Evolutionary conservation across 2,797 vertebrate species (phyloP), one percentile per base, ranked within the genome.

Genomic region (Labeo calbasu): DNA sequence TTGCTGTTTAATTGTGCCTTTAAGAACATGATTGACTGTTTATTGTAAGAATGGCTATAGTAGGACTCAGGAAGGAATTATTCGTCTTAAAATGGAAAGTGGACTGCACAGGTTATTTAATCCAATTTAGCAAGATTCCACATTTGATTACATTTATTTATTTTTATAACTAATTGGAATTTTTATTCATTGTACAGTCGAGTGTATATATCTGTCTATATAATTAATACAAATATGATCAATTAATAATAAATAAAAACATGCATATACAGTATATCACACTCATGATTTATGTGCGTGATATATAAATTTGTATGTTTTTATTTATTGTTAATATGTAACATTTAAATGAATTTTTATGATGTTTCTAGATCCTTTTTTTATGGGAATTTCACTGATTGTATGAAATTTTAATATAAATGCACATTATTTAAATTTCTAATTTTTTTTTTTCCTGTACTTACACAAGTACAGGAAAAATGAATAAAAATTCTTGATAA

Each of bases 1-100:
- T 63, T 72, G 78, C 50, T 80, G 32, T 68, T 79, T 40, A 79
- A 69, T 61, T 72, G 17, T 51, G 61, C 50, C 12, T 53, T 40
- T 55, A 25, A 53, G 28, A 80, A 55, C 50, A 5, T 43, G 28
- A 78, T 19, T 68, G 61, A 53, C 11, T 51, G 50, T 69, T 14
- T 23, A 36, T 76, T 46, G 32, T 17, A 21, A 48, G 43, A 63
- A 19, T 46, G 43, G 2, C 15, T 28, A 19, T 17, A 19, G n/a
- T 77, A 63, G 32, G 32, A 36, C 32, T 36, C 4, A 36, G 32
- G 10, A 43, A 77, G 4, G 10, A 43, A 23, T 25, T 8, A 11
- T 36, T 32, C 25, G 14, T 65, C 43, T 14, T 14, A 71, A 71
- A 71, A 23, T 48, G 2, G 12, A 43, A 23, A 76, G 14, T 32